These are phyloP conservation scores for Limenitis camilla DNA, from an alignment of 2,888 invertebrate species.

Conservation along the genomic window DNA sequence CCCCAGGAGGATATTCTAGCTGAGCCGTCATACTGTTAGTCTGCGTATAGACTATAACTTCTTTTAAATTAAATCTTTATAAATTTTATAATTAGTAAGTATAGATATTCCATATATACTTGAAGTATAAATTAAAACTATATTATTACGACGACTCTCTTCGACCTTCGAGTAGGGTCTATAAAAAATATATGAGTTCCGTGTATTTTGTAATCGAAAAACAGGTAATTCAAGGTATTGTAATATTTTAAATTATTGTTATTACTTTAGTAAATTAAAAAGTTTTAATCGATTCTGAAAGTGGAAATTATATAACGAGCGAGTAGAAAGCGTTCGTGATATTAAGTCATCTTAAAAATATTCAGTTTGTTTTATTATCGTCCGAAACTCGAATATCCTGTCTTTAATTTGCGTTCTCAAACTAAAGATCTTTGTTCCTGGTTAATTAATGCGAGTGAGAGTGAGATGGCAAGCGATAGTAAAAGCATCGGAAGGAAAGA, in stretches of 20 bases:
- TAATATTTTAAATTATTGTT: not conserved
- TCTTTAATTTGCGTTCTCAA: slow-evolving; percentile 24
- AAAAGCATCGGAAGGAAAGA: slow-evolving; percentile 37
- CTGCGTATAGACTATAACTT: too few relatives aligned
- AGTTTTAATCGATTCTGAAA: too few relatives aligned
- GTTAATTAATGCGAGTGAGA: slow-evolving; percentile 30
- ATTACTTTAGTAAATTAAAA: not conserved
- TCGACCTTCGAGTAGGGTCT: too few relatives aligned
- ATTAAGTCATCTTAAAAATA: slow-evolving; percentile 1
- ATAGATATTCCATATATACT: too few relatives aligned
- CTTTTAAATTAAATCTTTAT: too few relatives aligned
- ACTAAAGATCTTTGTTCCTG: slow-evolving; percentile 30
- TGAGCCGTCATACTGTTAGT: too few relatives aligned
- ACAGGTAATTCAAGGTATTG: not conserved
- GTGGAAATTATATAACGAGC: not conserved
- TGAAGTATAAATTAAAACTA: too few relatives aligned
- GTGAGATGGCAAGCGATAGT: slow-evolving; percentile 4
- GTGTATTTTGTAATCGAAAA: too few relatives aligned
- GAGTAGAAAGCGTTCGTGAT: not conserved
- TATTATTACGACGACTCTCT: too few relatives aligned
- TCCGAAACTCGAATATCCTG: slow-evolving; percentile 16
- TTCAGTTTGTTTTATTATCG: slow-evolving; percentile 6
- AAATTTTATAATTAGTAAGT: too few relatives aligned
- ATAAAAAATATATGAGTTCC: too few relatives aligned
- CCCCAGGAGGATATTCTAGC: too few relatives aligned